Percentiles rank a stretch among this genome's conserved stretches.
These are phyloP conservation scores for Dascyllus trimaculatus DNA, from an alignment of 2,113 vertebrate genomes.

Conservation along the genomic window DNA sequence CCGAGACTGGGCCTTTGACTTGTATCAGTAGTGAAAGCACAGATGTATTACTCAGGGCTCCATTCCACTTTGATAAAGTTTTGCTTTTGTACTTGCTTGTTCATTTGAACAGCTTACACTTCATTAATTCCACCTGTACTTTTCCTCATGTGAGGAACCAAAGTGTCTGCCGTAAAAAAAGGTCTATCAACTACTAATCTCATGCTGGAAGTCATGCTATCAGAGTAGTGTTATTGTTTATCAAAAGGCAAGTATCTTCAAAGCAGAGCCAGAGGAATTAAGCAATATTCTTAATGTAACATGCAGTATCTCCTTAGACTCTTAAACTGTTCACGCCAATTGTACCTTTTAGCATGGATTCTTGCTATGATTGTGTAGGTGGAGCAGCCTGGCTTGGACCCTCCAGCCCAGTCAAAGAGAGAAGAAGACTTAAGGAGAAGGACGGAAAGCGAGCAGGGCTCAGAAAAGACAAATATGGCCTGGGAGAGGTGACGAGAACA, in stretches of 20 bases:
- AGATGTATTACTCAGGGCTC: too few species aligned
- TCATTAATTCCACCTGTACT: neutral
- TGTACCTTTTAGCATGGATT: neutral
- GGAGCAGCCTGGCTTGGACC: constrained; percentile 57
- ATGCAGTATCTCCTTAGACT: neutral
- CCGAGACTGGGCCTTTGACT: too few species aligned
- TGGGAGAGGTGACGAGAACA: constrained; percentile 65
- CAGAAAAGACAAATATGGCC: constrained; percentile 45
- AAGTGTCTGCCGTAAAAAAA: neutral
- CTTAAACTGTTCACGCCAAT: neutral
- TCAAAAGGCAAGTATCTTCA: neutral
- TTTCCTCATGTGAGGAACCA: neutral
- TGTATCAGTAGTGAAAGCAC: too few species aligned
- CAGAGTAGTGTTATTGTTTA: neutral
- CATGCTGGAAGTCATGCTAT: neutral
- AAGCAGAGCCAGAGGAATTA: neutral
- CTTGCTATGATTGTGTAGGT: constrained; percentile 50
- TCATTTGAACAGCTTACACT: neutral
- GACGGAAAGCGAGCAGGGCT: constrained; percentile 23
- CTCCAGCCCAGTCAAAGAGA: constrained; percentile 37
- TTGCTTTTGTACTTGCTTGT: too few species aligned
- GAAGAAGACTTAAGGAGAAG: constrained; percentile 29
- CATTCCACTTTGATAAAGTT: too few species aligned
- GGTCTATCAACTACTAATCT: neutral
- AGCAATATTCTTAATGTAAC: too few species aligned